Evolutionary conservation across 1,140 invertebrate species (phyloP).

Genomic region (Pachypeltis micranthus): DNA sequence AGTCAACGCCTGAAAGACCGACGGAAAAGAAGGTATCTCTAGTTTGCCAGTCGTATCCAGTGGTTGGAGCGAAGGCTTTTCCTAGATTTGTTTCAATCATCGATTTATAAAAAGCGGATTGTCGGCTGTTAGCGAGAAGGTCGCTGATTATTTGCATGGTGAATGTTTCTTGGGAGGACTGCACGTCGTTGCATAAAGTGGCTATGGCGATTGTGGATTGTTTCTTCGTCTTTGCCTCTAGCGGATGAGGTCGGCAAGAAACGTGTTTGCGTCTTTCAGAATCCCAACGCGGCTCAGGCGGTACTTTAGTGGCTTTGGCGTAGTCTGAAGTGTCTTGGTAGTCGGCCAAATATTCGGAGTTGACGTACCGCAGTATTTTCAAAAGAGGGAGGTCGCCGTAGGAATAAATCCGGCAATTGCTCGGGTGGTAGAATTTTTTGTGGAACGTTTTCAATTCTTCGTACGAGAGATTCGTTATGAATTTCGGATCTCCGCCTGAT

Average conservation of each 20-base stretch:
- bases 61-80: conserved; percentile 60
- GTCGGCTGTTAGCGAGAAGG: conserved; percentile 74
- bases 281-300: conserved; percentile 59
- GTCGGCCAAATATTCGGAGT: conserved; percentile 58
- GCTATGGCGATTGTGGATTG: conserved; percentile 74
- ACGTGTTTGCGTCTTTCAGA: conserved; percentile 51
- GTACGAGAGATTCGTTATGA: conserved; percentile 74
- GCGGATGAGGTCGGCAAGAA: conserved; percentile 60
- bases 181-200: conserved; percentile 65
- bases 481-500: conserved; percentile 79
- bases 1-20: conserved; percentile 68
- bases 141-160: conserved; percentile 55
- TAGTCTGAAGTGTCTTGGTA: conserved; percentile 27
- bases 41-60: conserved; percentile 62
- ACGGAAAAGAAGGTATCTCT: conserved; percentile 74
- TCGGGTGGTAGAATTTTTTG: conserved; percentile 77
- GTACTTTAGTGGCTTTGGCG: conserved; percentile 46
- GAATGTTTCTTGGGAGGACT: conserved; percentile 59
- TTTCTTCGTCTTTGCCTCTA: conserved; percentile 64
- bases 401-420: conserved; percentile 77
- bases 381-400: conserved; percentile 88
- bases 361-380: conserved; percentile 55
- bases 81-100: conserved; percentile 80
- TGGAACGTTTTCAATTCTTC: conserved; percentile 75
- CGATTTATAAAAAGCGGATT: conserved; percentile 80